Conservation (phyloP, 2,888 invertebrate species). For the Trissonchulus sp. region DNA sequence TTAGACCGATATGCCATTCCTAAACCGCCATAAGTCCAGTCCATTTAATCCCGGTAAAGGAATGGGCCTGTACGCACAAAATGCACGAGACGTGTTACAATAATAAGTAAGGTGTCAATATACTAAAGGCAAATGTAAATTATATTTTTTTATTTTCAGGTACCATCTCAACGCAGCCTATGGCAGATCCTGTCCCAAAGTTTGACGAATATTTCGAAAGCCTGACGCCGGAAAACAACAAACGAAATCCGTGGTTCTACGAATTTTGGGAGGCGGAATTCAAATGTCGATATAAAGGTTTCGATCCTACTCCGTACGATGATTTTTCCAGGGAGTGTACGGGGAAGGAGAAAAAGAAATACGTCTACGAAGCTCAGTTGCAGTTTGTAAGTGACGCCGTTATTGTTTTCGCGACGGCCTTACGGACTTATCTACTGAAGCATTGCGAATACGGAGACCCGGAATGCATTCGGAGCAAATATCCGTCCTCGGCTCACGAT, state of each 20-base stretch:
- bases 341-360: slow-evolving; percentile 62
- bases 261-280: slow-evolving; percentile 95
- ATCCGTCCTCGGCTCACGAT: slow-evolving; percentile 58
- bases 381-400: slow-evolving; percentile 95
- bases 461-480: slow-evolving; percentile 67
- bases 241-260: slow-evolving; percentile 89
- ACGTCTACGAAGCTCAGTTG: slow-evolving; percentile 77
- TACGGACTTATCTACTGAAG: slow-evolving; percentile 43
- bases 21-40: too few relatives aligned
- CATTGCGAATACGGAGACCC: background rate
- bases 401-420: slow-evolving; percentile 85
- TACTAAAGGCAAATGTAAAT: too few relatives aligned
- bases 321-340: slow-evolving; percentile 68
- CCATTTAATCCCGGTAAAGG: too few relatives aligned
- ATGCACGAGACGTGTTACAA: too few relatives aligned
- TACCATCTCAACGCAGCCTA: slow-evolving; percentile 88
- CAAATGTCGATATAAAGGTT: slow-evolving; percentile 65
- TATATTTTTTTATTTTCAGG: too few relatives aligned
- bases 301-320: slow-evolving; percentile 69
- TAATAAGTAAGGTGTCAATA: too few relatives aligned
- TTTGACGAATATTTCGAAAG: slow-evolving; percentile 79
- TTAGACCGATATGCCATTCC: too few relatives aligned
- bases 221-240: slow-evolving; percentile 76
- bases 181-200: slow-evolving; percentile 77
- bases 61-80: too few relatives aligned